phyloP scores from a whole-genome alignment of 2,888 invertebrate genomes.

The Orthosia gracilis region DNA sequence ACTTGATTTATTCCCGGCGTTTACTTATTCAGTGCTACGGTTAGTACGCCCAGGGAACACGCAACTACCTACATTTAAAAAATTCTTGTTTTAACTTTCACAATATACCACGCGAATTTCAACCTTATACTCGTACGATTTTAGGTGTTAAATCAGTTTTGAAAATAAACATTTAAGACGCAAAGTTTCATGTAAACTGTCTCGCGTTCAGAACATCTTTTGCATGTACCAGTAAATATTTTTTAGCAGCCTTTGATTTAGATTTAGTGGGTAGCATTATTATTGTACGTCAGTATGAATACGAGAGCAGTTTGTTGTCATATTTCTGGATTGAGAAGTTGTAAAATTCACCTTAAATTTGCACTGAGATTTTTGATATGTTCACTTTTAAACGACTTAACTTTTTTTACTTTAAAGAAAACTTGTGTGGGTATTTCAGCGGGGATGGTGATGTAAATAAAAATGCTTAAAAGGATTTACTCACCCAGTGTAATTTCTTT shows the following conservation, averaged over 20 bases:
- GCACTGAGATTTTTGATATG: neutral
- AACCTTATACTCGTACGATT: slow-evolving; percentile 56
- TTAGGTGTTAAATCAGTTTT: slow-evolving; percentile 48
- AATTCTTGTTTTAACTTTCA: slow-evolving; percentile 67
- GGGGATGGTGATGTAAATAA: too few relatives aligned
- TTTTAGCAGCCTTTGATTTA: slow-evolving; percentile 76
- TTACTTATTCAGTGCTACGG: slow-evolving; percentile 90
- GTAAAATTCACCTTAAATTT: slow-evolving; percentile 7
- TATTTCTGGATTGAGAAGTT: slow-evolving; percentile 33
- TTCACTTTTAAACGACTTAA: neutral
- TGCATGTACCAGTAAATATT: slow-evolving; percentile 81
- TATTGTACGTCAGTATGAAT: slow-evolving; percentile 77
- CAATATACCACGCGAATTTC: slow-evolving; percentile 57
- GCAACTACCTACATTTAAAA: slow-evolving; percentile 67
- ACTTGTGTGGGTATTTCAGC: too few relatives aligned
- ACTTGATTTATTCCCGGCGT: slow-evolving; percentile 90
- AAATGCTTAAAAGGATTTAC: too few relatives aligned
- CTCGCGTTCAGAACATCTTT: slow-evolving; percentile 80
- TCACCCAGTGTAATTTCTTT: too few relatives aligned
- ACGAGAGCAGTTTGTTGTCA: slow-evolving; percentile 72
- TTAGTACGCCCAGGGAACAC: slow-evolving; percentile 79
- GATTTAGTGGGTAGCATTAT: slow-evolving; percentile 75
- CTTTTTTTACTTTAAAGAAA: too few relatives aligned
- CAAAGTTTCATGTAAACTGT: slow-evolving; percentile 74
- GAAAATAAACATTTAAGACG: slow-evolving; percentile 41